These are phyloP conservation scores for Synanthedon andrenaeformis DNA, from an alignment of 2,888 invertebrate species.

Conservation along the genomic window DNA sequence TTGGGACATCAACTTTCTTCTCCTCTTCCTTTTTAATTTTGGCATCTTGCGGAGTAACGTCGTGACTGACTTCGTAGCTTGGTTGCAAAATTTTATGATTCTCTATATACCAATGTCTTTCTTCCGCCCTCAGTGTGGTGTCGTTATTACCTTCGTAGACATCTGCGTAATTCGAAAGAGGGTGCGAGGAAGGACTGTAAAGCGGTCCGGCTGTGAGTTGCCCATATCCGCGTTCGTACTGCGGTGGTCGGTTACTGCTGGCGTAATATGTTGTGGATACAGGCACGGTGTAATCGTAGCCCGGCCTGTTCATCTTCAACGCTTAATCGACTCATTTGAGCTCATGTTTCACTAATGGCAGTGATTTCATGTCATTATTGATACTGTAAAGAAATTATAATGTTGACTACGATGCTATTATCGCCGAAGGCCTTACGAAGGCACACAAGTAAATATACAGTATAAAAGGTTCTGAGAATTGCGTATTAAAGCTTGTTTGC, in stretches of 20 bases:
- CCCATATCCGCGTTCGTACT: constrained; percentile 59
- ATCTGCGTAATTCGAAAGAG: constrained; percentile 62
- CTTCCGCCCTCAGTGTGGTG: constrained; percentile 62
- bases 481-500: constrained; percentile 1
- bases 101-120: constrained; percentile 66
- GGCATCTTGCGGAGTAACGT: constrained; percentile 53
- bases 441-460: not conserved
- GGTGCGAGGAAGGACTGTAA: constrained; percentile 58
- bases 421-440: constrained; percentile 9
- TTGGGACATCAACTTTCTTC: constrained; percentile 50
- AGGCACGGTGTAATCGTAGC: constrained; percentile 65
- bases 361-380: constrained; percentile 23
- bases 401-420: constrained; percentile 32
- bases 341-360: constrained; percentile 31
- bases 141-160: constrained; percentile 67
- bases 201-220: constrained; percentile 50
- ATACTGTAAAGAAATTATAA: constrained; percentile 20
- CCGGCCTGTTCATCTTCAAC: constrained; percentile 67
- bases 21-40: constrained; percentile 64
- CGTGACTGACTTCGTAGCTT: constrained; percentile 43
- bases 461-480: not conserved
- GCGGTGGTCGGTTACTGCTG: constrained; percentile 54
- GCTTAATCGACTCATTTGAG: constrained; percentile 60
- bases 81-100: constrained; percentile 61
- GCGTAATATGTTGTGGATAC: constrained; percentile 58